Evolutionary conservation across 2,797 vertebrate genomes (phyloP), one percentile per base, ranked within the genome.

Genomic region (Nasua narica): DNA sequence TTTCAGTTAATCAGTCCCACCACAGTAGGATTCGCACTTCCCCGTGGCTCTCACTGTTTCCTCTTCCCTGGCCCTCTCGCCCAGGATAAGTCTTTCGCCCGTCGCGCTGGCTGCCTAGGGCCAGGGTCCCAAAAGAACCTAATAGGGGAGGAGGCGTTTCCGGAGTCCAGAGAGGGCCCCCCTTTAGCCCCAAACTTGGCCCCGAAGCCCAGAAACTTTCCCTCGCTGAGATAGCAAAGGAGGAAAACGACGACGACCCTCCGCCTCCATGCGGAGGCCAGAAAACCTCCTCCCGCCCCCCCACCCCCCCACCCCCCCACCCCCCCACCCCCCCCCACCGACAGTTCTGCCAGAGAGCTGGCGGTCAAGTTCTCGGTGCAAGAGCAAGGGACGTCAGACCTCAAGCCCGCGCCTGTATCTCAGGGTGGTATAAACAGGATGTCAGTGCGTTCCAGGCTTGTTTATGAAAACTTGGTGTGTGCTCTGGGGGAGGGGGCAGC

Each of bases 361-460:
- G 93, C 96, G 91, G 77, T 74, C 96, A n/a, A 90, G 83, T 78
- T 89, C 91, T 32, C 35, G 2, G 87, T 1, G 70, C 90, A 10
- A 21, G 29, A 32, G 70, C 87, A 5, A 58, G 76, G 79, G 72
- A 77, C 90, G 46, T 74, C 95, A 74, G 94, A 11, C 93, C 82
- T 79, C 87, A 56, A 60, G 93, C 93, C 83, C 56, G 95, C 84
- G 91, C 87, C 88, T 1, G 67, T 35, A 35, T 72, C 60, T 60
- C 69, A 5, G 90, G 85, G 67, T 14, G 74, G 62, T 69, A 95
- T 95, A 98, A 98, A 98, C 98, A 98, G 98, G 98, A 98, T 97
- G 97, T 97, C 97, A 27, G 91, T 72, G 84, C 92, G 93, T 8
- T 81, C 70, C 72, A 25, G 86, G 77, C 90, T 60, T 88, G 95